A percentile compares a stretch with the other conserved stretches of the same genome.
phyloP scores from a whole-genome alignment of 2,113 vertebrate genomes.

The Hippocampus barbouri region DNA sequence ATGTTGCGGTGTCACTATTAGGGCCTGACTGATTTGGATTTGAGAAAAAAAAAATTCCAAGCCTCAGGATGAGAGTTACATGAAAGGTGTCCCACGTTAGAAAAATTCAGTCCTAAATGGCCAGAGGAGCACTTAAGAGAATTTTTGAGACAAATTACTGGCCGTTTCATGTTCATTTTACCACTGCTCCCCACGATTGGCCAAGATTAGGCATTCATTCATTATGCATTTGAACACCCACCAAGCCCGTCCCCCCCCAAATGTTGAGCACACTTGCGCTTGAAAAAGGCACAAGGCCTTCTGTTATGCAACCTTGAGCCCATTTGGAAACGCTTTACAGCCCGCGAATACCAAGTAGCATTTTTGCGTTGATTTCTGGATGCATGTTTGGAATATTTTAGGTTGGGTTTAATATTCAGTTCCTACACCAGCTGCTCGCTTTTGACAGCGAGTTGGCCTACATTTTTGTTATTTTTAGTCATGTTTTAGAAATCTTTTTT shows the following conservation, averaged over 20 bases:
- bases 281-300: not conserved
- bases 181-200: not conserved
- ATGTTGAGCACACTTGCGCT: not conserved
- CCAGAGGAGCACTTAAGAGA: not conserved
- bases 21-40: too few species aligned
- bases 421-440: not conserved
- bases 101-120: not conserved
- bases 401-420: not conserved
- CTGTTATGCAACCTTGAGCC: not conserved
- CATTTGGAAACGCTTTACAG: not conserved
- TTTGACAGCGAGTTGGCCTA: conserved; percentile 3
- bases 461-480: not conserved
- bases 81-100: not conserved
- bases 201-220: conserved; percentile 3
- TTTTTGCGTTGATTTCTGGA: conserved; percentile 3
- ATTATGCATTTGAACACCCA: not conserved
- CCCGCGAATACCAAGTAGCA: not conserved
- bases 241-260: not conserved
- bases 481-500: not conserved
- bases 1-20: too few species aligned
- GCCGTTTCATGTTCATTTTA: not conserved
- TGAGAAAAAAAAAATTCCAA: not conserved
- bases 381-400: not conserved
- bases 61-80: not conserved
- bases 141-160: not conserved